These are phyloP conservation scores for Drosophila leontia DNA, from an alignment of 1,140 invertebrate genomes.

Conservation along the genomic window DNA sequence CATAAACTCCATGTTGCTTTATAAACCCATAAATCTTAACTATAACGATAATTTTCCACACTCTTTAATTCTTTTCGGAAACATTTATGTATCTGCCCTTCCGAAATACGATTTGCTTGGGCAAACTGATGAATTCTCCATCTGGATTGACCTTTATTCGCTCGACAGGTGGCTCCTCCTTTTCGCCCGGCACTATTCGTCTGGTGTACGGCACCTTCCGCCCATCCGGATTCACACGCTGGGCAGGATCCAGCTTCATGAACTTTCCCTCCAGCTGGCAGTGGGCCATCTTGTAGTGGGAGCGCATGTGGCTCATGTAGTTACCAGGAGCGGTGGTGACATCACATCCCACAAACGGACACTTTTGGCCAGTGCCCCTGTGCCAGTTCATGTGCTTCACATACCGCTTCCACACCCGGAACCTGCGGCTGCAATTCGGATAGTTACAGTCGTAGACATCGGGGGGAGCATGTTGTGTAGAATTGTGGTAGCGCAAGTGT, in stretches of 20 bases:
- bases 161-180: neutral
- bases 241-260: neutral
- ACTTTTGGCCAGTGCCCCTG: neutral
- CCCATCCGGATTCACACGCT: slow-evolving; percentile 7
- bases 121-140: slow-evolving; percentile 23
- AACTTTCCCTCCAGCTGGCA: neutral
- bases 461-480: neutral
- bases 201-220: slow-evolving; percentile 4
- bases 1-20: too few species aligned
- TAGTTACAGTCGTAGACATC: neutral
- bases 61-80: neutral
- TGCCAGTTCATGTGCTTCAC: slow-evolving; percentile 9
- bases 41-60: neutral
- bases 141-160: slow-evolving; percentile 8
- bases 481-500: neutral
- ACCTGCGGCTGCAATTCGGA: neutral
- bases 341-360: neutral
- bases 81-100: slow-evolving; percentile 21
- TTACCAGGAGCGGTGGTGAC: neutral
- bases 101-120: slow-evolving; percentile 5
- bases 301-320: neutral
- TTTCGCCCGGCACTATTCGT: neutral
- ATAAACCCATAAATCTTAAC: neutral
- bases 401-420: slow-evolving; percentile 6
- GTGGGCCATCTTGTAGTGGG: neutral